Evolutionary conservation across 2,888 invertebrate species (phyloP), one percentile per base, ranked within the genome.

Genomic region (Callinectes sapidus): DNA sequence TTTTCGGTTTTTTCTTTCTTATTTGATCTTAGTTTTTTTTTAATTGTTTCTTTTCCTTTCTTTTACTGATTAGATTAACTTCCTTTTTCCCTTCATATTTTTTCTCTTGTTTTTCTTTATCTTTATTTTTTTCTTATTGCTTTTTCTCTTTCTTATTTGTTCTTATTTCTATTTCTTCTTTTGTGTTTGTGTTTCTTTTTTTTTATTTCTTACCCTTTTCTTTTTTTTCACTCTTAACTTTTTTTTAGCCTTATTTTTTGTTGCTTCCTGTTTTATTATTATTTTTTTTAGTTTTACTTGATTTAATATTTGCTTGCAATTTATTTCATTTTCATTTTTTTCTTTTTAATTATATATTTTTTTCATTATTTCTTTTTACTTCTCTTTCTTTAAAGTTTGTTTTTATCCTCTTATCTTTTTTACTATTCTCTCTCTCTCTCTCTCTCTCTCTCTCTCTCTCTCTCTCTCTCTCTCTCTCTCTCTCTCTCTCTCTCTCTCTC

Each of bases 371-470:
- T 23, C 18, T 23, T 28, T 23, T 28, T 28, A 28, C 8, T 28
- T n/a, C 55, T 71, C n/a, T 71, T 23, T 71, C 71, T 71, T 23
- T 71, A 0, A 3, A 42, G 6, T 66, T 18, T 66, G n/a, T 66
- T 18, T 71, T 8, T 71, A 18, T 71, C 28, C 28, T 3, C 28
- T 8, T 71, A 0, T 71, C 28, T 28, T 2, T 71, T 8, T 71
- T 8, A 5, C 71, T 71, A 13, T 28, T 71, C 28, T 71, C 71
- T 28, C 71, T 71, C 71, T 71, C 71, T 71, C 71, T 71, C 71
- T 71, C 71, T 71, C 71, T 71, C 71, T 71, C 71, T 71, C 71
- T 71, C 71, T 71, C 71, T 71, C 71, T 71, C 71, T 71, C 71
- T 71, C 71, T 71, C 71, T 71, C 71, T 71, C 71, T 71, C 71